Percentiles rank a stretch among this genome's conserved stretches.
These are phyloP conservation scores for Sebastes hopkinsi DNA, from an alignment of 2,797 vertebrate species.

Conservation along the genomic window DNA sequence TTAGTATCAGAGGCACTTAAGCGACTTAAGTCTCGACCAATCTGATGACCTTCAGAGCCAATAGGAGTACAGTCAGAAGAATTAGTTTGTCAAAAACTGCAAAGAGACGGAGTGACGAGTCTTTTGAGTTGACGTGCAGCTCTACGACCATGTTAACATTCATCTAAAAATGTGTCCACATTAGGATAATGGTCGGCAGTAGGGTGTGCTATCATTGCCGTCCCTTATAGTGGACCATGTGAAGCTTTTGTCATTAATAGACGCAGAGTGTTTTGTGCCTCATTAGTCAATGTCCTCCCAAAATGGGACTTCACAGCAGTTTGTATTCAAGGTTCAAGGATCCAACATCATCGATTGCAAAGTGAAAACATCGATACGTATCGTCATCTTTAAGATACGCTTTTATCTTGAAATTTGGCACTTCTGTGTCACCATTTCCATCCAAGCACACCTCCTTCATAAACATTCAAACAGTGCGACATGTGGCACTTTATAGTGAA, in stretches of 20 bases:
- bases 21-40: background rate
- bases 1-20: conserved; percentile 3
- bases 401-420: too few species aligned
- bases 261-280: background rate
- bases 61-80: background rate
- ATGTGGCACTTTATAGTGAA: too few species aligned
- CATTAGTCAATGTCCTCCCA: background rate
- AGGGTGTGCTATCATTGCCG: background rate
- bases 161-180: background rate
- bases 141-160: background rate
- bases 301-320: background rate
- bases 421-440: too few species aligned
- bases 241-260: background rate
- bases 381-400: too few species aligned
- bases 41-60: background rate
- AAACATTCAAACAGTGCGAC: too few species aligned
- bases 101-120: background rate
- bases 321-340: too few species aligned
- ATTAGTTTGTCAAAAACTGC: background rate
- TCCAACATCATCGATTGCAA: too few species aligned
- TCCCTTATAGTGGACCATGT: background rate
- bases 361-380: too few species aligned
- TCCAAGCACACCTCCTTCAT: too few species aligned
- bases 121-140: background rate
- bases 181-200: background rate